phyloP scores from a whole-genome alignment of 1,140 invertebrate genomes.

The Harpegnathos saltator region DNA sequence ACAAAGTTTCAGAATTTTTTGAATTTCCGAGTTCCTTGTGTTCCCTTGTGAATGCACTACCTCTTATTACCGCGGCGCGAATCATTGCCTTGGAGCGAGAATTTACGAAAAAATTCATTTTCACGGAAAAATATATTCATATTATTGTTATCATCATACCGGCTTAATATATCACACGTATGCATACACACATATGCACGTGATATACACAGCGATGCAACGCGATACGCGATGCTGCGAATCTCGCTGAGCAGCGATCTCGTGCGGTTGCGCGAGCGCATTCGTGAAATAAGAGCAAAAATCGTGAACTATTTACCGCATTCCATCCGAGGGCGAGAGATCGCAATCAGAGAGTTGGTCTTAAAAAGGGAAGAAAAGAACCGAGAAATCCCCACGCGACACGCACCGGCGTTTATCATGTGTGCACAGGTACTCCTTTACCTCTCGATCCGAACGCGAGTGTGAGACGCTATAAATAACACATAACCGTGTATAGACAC shows the following conservation, averaged over 20 bases:
- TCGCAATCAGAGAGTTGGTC: conserved; percentile 4
- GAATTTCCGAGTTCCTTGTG: too few relatives aligned
- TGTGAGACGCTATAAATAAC: conserved; percentile 33
- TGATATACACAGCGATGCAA: not conserved
- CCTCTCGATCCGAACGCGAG: not conserved
- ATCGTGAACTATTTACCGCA: not conserved
- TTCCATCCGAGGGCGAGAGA: conserved; percentile 11
- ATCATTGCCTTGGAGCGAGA: conserved; percentile 2
- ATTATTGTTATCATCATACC: conserved; percentile 4
- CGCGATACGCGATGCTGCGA: not conserved
- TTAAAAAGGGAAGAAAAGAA: not conserved
- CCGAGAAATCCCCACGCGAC: not conserved
- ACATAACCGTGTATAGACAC: conserved; percentile 39
- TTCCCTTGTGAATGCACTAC: too few relatives aligned
- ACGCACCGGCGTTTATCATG: conserved; percentile 6
- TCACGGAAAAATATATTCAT: conserved; percentile 8
- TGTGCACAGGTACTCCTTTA: not conserved
- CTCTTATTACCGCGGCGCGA: not conserved
- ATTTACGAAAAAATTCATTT: conserved; percentile 7
- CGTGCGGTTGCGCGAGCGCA: not conserved
- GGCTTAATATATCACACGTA: conserved; percentile 6
- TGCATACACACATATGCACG: too few relatives aligned
- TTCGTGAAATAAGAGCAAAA: conserved; percentile 5
- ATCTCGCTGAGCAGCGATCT: not conserved
- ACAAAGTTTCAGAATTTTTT: too few relatives aligned